Evolutionary conservation across 1,140 invertebrate species (phyloP), one percentile per base, ranked within the genome.

Genomic region (Diorhabda sublineata): DNA sequence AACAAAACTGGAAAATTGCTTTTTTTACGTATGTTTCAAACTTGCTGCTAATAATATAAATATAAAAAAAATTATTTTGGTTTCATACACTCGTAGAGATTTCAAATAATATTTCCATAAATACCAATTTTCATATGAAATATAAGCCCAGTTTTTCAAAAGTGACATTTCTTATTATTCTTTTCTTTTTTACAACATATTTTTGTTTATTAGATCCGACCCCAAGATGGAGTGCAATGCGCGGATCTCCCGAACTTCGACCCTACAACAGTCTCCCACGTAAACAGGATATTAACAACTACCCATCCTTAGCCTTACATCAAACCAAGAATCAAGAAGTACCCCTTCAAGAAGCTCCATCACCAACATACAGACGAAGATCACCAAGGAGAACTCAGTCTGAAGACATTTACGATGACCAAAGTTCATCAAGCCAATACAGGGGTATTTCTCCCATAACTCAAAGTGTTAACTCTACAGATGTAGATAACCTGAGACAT

Each of bases 211-310:
- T 72, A 86, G 84, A 84, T 78, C 85, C 85, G 62, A 83, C 85
- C 3, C 82, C 84, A 6, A 81, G 84, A 74, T 87, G 86, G 86
- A 81, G 81, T 9, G 79, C 81, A 41, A 72, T 83, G 6, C 80
- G 86, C 70, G 84, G 82, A 66, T 86, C 85, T 0, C 80, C 83
- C 3, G 85, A 86, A 73, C 78, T 85, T 66, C 80, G 86, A 26
- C 78, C 86, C 2, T 88, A 87, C 75, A 86, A 84, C 61, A 88
- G 86, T 70, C 74, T 88, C 44, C 86, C 87, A 2, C 65, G 78
- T 59, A 77, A 75, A 45, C 78, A 80, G 71, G 77, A 79, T 69
- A 76, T 80, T 52, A 74, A 60, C 69, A 75, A 74, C 60, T 81
- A 80, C 62, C 79, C 79, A n/a, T 79, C 80, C 2, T 63, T 80